Conservation (phyloP, 1,140 invertebrate genomes). For the Drosophila jambulina region DNA sequence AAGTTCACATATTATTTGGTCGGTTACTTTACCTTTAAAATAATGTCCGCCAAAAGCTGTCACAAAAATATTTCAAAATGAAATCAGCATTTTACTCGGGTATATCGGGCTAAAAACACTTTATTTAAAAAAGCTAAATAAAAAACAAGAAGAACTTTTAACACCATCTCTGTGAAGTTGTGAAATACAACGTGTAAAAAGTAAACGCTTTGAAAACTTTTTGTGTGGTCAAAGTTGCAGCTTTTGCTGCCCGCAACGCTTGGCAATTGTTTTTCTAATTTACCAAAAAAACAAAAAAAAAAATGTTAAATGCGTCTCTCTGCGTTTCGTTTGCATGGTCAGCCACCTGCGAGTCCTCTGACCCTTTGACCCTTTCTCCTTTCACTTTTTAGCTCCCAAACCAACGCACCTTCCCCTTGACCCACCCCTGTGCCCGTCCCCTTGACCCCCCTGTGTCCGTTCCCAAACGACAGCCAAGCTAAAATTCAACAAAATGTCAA, state of each 20-base stretch:
- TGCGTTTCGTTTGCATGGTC: constrained; percentile 46
- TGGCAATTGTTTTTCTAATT: constrained; percentile 61
- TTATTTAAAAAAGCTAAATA: constrained; percentile 21
- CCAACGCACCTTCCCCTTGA: background rate
- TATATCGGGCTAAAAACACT: constrained; percentile 15
- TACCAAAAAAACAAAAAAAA: constrained; percentile 27
- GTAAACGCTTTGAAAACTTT: constrained; percentile 35
- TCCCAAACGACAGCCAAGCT: constrained; percentile 37
- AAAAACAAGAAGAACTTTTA: constrained; percentile 31
- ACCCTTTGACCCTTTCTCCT: constrained; percentile 15
- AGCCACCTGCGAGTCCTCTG: constrained; percentile 35
- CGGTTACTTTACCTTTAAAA: background rate
- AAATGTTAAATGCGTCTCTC: constrained; percentile 32
- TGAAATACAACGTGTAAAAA: constrained; percentile 39
- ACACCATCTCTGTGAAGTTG: constrained; percentile 32
- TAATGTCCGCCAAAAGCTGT: too few relatives aligned
- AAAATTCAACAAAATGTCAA: constrained; percentile 68
- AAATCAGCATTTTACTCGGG: background rate
- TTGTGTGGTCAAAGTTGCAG: constrained; percentile 54
- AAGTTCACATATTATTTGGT: background rate
- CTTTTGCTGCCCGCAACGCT: constrained; percentile 31
- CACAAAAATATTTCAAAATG: background rate
- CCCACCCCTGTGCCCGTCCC: constrained; percentile 5
- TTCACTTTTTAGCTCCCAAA: constrained; percentile 26
- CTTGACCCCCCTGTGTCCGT: background rate